Evolutionary conservation across 1,140 invertebrate genomes (phyloP).

Genomic region (Lasioglossum baleicum): DNA sequence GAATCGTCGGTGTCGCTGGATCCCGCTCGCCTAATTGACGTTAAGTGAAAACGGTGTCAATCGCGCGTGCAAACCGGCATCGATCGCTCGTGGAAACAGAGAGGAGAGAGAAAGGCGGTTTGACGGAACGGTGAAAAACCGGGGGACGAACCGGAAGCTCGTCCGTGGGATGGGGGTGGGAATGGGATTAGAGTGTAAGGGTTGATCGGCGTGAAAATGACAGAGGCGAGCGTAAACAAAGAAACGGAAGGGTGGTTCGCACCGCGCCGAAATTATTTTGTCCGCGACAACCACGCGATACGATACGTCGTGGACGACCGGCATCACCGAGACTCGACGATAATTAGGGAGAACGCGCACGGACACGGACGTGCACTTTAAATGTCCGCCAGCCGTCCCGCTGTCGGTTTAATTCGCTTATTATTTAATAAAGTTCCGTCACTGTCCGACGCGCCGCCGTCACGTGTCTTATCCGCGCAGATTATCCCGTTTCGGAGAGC

Average conservation of each 20-base stretch:
- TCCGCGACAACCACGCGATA: constrained; percentile 52
- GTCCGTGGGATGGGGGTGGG: not conserved
- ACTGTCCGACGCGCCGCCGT: constrained; percentile 22
- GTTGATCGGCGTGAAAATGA: not conserved
- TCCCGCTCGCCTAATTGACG: constrained; percentile 29
- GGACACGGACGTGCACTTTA: constrained; percentile 75
- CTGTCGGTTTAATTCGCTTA: constrained; percentile 63
- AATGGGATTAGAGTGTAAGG: not conserved
- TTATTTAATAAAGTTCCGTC: constrained; percentile 70
- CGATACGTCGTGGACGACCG: constrained; percentile 2
- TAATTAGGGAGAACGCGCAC: constrained; percentile 74
- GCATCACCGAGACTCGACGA: constrained; percentile 49
- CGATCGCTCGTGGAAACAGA: not conserved
- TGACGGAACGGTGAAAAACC: not conserved
- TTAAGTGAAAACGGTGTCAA: constrained; percentile 31
- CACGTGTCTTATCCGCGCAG: constrained; percentile 9
- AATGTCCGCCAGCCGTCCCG: constrained; percentile 68
- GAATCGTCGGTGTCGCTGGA: not conserved
- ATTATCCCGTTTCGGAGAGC: not conserved
- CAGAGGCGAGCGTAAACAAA: not conserved
- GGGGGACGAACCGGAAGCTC: not conserved
- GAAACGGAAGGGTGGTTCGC: not conserved
- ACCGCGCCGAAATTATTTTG: constrained; percentile 33
- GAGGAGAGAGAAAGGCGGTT: not conserved
- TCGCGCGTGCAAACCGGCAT: constrained; percentile 37